Conservation (phyloP, 2,797 vertebrate genomes). For the Pyrocephalus nanus region DNA sequence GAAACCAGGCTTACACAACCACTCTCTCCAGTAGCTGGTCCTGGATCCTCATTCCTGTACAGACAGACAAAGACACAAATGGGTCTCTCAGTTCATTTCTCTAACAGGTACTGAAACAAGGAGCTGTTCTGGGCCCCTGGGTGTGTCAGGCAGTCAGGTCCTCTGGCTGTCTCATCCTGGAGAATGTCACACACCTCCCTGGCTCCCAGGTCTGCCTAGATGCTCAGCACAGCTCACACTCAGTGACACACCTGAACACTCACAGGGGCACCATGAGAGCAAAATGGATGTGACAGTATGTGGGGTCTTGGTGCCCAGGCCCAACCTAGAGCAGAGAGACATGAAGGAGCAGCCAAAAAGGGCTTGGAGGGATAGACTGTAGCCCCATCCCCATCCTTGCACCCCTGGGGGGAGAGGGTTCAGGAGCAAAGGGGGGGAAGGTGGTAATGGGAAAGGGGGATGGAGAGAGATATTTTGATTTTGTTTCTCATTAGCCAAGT, state of each 20-base stretch:
- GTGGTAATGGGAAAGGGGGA: accelerated
- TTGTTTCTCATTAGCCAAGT: not conserved
- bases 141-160: not conserved
- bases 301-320: no score
- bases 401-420: accelerated
- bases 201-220: not conserved
- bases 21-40: not conserved
- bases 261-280: not conserved
- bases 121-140: not conserved
- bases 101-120: not conserved
- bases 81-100: not conserved
- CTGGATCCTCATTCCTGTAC: not conserved
- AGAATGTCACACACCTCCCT: no score
- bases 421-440: accelerated
- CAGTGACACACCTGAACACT: not conserved
- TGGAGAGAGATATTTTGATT: not conserved
- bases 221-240: not conserved
- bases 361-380: not conserved
- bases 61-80: not conserved
- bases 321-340: no score
- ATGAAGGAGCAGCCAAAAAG: not conserved
- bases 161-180: no score
- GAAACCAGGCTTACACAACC: no score
- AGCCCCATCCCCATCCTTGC: not conserved
- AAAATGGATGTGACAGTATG: not conserved